Evolutionary conservation across 2,113 vertebrate genomes (phyloP), one percentile per base, ranked within the genome.

Genomic region (Mesocricetus auratus): DNA sequence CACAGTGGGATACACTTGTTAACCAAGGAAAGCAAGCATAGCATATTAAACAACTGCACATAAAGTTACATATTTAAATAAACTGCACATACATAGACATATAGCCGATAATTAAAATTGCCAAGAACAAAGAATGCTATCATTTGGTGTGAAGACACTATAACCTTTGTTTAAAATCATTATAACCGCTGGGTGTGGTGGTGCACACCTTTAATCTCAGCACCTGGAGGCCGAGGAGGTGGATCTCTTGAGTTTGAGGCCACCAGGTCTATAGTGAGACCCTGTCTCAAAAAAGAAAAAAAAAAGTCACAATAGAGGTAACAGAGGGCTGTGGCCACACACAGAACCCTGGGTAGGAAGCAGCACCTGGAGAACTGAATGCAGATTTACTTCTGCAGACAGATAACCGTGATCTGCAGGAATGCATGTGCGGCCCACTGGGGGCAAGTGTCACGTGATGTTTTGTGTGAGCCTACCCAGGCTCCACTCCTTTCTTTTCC

Each of bases 21-120:
- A 89, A 56, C 82, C 69, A 89, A 96, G 91, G 86, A 77, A 79
- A 85, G 64, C 74, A 96, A 95, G 78, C 56, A 56, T 3, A 66
- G 45, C 82, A 86, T 64, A 93, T 92, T 93, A 77, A 87, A 73
- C 86, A 90, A 64, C 2, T 90, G 39, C 42, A 73, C 29, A 71
- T 39, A 42, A 56, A 89, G n/a, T 21, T 74, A 82, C 16, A 45
- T 47, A 89, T 42, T 91, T 86, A 89, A 77, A 89, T 93, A 74
- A 73, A 86, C 87, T 47, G 22, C 73, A 91, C 7, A 86, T 3
- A 21, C 9, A 64, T 26, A 79, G 29, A 31, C 91, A 62, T 75
- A 64, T 33, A 88, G 10, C 68, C 83, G 62, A 45, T 85, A 85
- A 78, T 22, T 75, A n/a, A 56, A 60, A 60, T 45, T 89, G 90